Evolutionary conservation across 1,140 invertebrate species (phyloP), one percentile per base, ranked within the genome.

Genomic region (Nasonia longicornis): DNA sequence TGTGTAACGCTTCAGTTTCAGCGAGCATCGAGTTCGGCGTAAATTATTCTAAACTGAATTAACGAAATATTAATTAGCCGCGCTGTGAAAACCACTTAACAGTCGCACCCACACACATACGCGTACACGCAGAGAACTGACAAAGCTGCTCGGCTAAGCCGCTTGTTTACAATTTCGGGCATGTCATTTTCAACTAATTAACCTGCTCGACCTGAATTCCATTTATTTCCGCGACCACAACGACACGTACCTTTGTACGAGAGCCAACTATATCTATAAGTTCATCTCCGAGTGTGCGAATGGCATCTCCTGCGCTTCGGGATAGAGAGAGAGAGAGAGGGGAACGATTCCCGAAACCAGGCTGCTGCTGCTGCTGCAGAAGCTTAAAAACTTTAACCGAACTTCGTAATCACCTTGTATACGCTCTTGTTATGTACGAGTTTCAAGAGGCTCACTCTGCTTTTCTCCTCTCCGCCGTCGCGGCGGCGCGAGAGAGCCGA

Each of bases 371-470:
- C 26, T 26, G 26, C 26, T 26, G 42, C 11, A 63, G 26, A 77
- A 48, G 79, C 73, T 81, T 81, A 81, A 76, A 81, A 81, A 81
- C 73, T 81, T 76, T 76, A 63, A 63, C 66, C 22, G 16, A 81
- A 81, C 73, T 81, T 81, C 67, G 45, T 81, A 81, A 81, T 76
- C 73, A 76, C 73, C 26, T 66, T 76, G 73, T 81, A 76, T 81
- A 81, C 73, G 79, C 66, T 76, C 45, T 81, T 70, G 63, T 71
- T 81, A 22, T 76, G n/a, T 81, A 42, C 79, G 64, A 76, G 79
- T 71, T 81, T 63, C 22, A n/a, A 29, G 71, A 69, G 42, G 48
- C 73, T 70, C 73, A 52, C 72, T 69, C 26, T 26, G 26, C 26
- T 26, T 26, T 26, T 26, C 26, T 26, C 26, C 26, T 26, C 26